Conservation (phyloP, 2,113 vertebrate genomes). For the Notechis scutatus region DNA sequence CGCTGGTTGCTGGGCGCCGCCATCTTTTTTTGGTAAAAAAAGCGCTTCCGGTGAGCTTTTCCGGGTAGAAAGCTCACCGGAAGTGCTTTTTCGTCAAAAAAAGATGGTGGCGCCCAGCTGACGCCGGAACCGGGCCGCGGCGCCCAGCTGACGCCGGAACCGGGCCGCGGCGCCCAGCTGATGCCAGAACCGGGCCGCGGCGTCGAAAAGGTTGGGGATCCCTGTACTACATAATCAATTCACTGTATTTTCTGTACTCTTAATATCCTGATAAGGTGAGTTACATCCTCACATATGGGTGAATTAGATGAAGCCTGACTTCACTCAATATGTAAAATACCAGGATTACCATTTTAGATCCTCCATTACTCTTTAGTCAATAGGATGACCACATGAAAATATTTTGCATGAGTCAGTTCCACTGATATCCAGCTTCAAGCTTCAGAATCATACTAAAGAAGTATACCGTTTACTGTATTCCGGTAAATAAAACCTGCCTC, state of each 20-base stretch:
- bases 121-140: no score
- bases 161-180: no score
- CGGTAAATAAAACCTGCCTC: background rate
- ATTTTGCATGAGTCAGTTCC: background rate
- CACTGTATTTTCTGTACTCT: conserved; percentile 6
- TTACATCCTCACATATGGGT: background rate
- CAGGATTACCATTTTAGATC: background rate
- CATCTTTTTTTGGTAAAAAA: no score
- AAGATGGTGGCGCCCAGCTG: no score
- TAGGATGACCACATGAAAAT: background rate
- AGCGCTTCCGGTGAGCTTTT: no score
- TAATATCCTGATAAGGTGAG: background rate
- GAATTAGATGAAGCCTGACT: background rate
- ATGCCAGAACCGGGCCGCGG: no score
- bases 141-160: no score
- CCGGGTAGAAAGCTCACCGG: no score
- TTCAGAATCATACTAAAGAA: conserved; percentile 10
- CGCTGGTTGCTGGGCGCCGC: no score
- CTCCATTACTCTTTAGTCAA: background rate
- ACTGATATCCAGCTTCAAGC: background rate
- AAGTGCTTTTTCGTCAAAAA: no score
- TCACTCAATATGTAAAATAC: background rate
- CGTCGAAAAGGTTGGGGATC: no score
- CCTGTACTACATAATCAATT: background rate
- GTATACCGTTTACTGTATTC: conserved; percentile 2